Evolutionary conservation across 2,797 vertebrate genomes (phyloP).

Genomic region (Holocentrus rufus): DNA sequence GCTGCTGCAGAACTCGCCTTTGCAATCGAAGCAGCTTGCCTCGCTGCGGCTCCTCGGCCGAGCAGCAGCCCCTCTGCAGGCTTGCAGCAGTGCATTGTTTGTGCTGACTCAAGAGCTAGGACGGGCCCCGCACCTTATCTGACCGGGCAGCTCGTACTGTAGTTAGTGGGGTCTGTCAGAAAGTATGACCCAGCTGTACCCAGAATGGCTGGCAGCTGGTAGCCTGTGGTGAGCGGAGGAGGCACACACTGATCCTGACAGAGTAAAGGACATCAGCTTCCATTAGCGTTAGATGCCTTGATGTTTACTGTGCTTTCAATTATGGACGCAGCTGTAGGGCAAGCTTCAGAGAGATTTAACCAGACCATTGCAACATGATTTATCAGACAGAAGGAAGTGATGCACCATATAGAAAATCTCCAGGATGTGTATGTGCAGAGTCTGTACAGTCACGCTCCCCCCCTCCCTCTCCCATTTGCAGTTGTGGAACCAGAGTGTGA

Average conservation of each 20-base stretch:
- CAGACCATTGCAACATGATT: conserved; percentile 4
- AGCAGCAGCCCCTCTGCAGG: conserved; percentile 23
- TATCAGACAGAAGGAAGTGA: neutral
- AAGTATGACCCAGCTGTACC: conserved; percentile 25
- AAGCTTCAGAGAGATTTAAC: conserved; percentile 19
- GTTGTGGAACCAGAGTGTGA: conserved; percentile 94
- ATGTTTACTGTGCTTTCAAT: conserved; percentile 31
- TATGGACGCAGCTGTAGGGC: conserved; percentile 5
- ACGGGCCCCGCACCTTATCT: conserved; percentile 14
- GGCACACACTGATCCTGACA: conserved; percentile 44
- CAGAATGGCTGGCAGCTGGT: conserved; percentile 36
- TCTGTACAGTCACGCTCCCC: neutral
- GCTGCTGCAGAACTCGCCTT: conserved; percentile 36
- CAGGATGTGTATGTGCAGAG: neutral
- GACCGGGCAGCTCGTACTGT: conserved; percentile 24
- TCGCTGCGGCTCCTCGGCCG: conserved; percentile 21
- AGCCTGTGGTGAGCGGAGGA: conserved; percentile 26
- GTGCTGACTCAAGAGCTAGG: conserved; percentile 14
- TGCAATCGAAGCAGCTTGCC: conserved; percentile 46
- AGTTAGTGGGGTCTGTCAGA: conserved; percentile 33
- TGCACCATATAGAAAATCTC: neutral
- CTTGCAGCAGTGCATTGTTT: conserved; percentile 21
- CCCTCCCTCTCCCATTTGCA: conserved; percentile 52
- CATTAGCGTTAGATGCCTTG: conserved; percentile 33
- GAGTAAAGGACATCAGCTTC: conserved; percentile 45